Evolutionary conservation across 2,113 vertebrate genomes (phyloP).

Genomic region (Aldabrachelys gigantea): DNA sequence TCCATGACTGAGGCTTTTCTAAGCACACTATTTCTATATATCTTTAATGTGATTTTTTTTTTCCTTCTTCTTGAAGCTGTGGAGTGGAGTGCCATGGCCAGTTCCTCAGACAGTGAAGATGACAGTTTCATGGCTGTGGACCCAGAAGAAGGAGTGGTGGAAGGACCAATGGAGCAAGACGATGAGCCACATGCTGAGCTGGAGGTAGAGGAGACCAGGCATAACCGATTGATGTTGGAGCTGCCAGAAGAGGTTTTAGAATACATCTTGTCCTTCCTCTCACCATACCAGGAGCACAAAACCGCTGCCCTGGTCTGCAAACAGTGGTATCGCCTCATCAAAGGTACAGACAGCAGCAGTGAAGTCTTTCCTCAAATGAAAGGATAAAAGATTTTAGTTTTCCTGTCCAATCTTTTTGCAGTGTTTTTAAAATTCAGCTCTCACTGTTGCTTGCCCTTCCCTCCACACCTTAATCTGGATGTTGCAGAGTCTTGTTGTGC

Average conservation of each 20-base stretch:
- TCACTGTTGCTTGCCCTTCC: neutral
- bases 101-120: conserved; percentile 91
- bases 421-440: neutral
- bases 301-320: conserved; percentile 97
- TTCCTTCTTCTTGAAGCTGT: conserved; percentile 30
- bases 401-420: neutral
- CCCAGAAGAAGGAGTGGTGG: conserved; percentile 82
- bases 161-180: conserved; percentile 81
- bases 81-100: conserved; percentile 91
- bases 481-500: neutral
- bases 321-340: conserved; percentile 99
- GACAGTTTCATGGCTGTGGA: conserved; percentile 95
- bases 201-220: conserved; percentile 68
- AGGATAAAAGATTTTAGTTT: neutral
- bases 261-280: conserved; percentile 97
- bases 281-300: conserved; percentile 98
- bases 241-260: conserved; percentile 97
- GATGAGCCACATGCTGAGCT: conserved; percentile 72
- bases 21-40: neutral
- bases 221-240: conserved; percentile 87
- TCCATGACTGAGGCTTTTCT: neutral
- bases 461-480: neutral
- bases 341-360: conserved; percentile 82
- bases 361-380: too few species aligned
- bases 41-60: neutral